phyloP scores from a whole-genome alignment of 2,113 vertebrate species.

The Sinocyclocheilus anophthalmus region DNA sequence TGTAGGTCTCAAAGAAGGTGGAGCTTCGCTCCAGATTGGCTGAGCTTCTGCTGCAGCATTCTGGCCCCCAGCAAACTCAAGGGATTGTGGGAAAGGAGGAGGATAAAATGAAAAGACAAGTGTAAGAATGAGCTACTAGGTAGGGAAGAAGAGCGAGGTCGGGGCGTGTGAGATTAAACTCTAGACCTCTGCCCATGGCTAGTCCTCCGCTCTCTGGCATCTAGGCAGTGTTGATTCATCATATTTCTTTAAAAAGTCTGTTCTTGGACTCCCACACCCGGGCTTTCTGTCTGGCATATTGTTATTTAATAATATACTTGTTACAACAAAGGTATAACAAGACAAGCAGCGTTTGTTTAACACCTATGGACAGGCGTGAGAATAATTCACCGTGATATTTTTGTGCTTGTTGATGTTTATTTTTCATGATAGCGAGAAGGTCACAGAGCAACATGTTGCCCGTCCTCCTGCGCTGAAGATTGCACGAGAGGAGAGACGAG shows the following conservation, averaged over 20 bases:
- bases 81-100: constrained; percentile 74
- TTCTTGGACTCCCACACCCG: background rate
- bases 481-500: constrained; percentile 6
- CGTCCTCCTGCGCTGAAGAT: constrained; percentile 39
- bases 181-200: constrained; percentile 13
- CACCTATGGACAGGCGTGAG: background rate
- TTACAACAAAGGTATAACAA: background rate
- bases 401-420: background rate
- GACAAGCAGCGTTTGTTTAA: background rate
- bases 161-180: constrained; percentile 41
- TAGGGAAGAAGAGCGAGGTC: background rate
- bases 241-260: constrained; percentile 25
- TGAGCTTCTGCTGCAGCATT: constrained; percentile 80
- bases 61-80: constrained; percentile 77
- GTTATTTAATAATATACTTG: background rate
- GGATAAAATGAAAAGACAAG: constrained; percentile 83
- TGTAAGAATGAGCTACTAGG: constrained; percentile 74
- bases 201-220: background rate
- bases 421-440: constrained; percentile 25
- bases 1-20: constrained; percentile 79
- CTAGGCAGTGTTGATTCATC: constrained; percentile 10
- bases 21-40: constrained; percentile 83
- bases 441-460: background rate
- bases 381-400: background rate
- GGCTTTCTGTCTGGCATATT: background rate